Evolutionary conservation across 2,797 vertebrate species (phyloP).

Genomic region (Pyrrhura leucotis): DNA sequence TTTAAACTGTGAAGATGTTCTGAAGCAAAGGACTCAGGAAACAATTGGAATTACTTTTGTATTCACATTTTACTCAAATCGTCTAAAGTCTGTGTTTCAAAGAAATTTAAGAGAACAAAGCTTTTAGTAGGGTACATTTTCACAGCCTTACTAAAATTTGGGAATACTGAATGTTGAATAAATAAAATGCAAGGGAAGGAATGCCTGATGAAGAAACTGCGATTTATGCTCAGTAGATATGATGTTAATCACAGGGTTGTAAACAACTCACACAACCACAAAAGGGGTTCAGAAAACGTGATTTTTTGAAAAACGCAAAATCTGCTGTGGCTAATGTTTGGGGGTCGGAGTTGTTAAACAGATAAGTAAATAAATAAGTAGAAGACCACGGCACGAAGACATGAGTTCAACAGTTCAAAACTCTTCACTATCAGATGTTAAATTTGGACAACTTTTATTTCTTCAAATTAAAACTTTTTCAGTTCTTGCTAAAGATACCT

Average conservation of each 20-base stretch:
- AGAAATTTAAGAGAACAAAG: rapidly evolving
- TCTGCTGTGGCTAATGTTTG: neutral
- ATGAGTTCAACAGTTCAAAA: neutral
- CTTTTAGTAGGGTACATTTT: neutral
- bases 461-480: neutral
- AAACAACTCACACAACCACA: neutral
- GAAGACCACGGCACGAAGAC: neutral
- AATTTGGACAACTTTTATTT: neutral
- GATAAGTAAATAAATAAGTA: neutral
- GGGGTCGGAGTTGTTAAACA: neutral
- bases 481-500: neutral
- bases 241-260: neutral
- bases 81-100: neutral
- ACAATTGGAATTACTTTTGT: neutral
- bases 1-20: neutral
- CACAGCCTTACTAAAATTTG: neutral
- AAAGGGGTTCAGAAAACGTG: neutral
- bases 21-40: neutral
- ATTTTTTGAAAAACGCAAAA: neutral
- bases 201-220: neutral
- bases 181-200: neutral
- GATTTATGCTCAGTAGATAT: neutral
- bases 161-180: neutral
- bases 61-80: neutral
- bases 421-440: neutral